Conservation (phyloP, 2,113 vertebrate species). For the Panurus biarmicus region DNA sequence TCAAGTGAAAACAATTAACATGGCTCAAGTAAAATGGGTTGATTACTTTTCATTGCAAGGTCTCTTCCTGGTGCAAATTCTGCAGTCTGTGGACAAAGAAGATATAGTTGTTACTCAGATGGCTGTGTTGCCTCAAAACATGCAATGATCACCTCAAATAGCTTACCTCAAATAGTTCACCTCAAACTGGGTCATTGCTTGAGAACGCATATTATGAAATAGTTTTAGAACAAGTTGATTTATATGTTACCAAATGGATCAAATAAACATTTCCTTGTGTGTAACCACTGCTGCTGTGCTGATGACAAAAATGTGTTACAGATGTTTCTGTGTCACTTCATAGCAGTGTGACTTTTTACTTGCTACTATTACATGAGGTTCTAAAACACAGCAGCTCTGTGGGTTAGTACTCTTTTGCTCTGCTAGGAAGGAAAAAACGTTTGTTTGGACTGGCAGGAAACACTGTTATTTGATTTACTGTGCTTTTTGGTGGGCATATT, state of each 20-base stretch:
- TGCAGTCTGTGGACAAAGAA: neutral
- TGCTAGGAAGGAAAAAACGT: slow-evolving; percentile 16
- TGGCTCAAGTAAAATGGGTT: neutral
- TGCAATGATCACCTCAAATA: neutral
- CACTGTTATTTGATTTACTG: neutral
- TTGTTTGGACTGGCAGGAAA: slow-evolving; percentile 36
- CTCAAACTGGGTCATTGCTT: neutral
- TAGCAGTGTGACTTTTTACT: neutral
- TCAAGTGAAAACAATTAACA: neutral
- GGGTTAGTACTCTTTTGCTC: slow-evolving; percentile 12
- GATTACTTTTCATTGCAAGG: neutral
- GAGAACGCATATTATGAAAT: neutral
- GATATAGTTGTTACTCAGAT: neutral
- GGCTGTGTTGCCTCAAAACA: neutral
- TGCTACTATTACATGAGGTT: neutral
- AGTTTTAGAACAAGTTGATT: neutral
- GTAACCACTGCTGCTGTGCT: neutral
- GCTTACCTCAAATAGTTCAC: neutral
- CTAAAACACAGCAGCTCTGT: slow-evolving; percentile 6
- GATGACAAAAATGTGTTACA: neutral
- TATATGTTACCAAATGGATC: neutral
- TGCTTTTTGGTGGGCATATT: neutral
- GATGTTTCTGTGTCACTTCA: neutral
- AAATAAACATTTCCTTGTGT: neutral
- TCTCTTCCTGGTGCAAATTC: neutral